phyloP scores from a whole-genome alignment of 1,140 invertebrate genomes.

The Sitophilus oryzae region DNA sequence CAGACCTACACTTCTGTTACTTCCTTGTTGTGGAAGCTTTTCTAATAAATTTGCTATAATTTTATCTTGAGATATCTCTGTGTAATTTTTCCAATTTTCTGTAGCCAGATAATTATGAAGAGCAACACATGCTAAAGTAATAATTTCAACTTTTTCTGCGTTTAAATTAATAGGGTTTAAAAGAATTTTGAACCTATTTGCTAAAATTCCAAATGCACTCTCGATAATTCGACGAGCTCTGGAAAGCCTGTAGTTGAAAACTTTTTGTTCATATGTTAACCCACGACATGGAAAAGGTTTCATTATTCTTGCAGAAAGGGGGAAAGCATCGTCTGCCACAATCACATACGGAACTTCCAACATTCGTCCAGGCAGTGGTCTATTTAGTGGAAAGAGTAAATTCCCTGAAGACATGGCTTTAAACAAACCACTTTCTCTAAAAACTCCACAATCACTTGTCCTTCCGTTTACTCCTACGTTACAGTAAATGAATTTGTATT shows the following conservation, averaged over 20 bases:
- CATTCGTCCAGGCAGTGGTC: conserved; percentile 10
- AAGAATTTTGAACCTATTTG: conserved; percentile 22
- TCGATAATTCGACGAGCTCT: conserved; percentile 40
- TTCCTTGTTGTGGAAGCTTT: conserved; percentile 5
- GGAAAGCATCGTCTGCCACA: conserved; percentile 48
- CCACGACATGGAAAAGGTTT: conserved; percentile 41
- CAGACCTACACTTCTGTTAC: background rate
- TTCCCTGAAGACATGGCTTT: background rate
- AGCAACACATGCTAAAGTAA: conserved; percentile 9
- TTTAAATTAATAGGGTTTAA: conserved; percentile 6
- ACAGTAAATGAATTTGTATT: too few relatives aligned
- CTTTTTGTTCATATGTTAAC: conserved; percentile 37
- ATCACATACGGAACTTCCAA: conserved; percentile 23
- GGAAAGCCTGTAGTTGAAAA: conserved; percentile 48
- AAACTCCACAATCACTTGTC: conserved; percentile 34
- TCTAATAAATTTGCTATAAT: background rate
- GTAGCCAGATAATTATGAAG: conserved; percentile 14
- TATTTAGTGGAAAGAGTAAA: conserved; percentile 17
- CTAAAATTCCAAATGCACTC: conserved; percentile 45
- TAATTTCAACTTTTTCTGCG: conserved; percentile 13
- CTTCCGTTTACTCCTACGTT: conserved; percentile 34
- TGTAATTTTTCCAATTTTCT: conserved; percentile 1
- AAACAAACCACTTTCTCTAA: conserved; percentile 23
- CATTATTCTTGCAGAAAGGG: conserved; percentile 43
- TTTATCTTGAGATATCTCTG: conserved; percentile 3